Conservation (phyloP, 2,797 vertebrate genomes). For the Parauchenoglanis punctatus region DNA sequence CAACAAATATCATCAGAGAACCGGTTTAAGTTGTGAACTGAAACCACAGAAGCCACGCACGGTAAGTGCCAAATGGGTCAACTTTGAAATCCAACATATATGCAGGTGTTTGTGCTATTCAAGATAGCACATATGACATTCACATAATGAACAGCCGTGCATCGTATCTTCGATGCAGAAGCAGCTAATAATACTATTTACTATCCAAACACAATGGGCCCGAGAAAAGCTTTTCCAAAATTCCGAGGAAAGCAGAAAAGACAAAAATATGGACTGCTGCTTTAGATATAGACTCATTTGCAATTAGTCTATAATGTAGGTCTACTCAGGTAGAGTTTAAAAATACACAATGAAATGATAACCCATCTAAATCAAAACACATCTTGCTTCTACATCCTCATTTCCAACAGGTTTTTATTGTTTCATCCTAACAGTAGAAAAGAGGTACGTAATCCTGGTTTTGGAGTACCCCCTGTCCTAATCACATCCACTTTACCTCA, state of each 20-base stretch:
- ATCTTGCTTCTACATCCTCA: not conserved
- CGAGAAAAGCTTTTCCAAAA: not conserved
- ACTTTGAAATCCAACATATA: slow-evolving; percentile 46
- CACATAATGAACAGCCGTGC: not conserved
- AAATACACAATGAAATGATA: not conserved
- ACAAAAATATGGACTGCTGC: not conserved
- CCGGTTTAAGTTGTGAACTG: slow-evolving; percentile 41
- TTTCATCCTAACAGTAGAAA: not conserved
- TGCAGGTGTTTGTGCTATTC: not conserved
- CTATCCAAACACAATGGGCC: not conserved
- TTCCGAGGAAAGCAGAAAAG: not conserved
- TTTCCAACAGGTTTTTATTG: slow-evolving; percentile 31
- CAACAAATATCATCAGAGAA: slow-evolving; percentile 20
- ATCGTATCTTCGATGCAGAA: not conserved
- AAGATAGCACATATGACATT: not conserved
- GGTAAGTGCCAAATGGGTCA: slow-evolving; percentile 58
- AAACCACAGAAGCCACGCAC: slow-evolving; percentile 6
- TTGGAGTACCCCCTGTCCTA: not conserved
- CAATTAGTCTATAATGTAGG: not conserved
- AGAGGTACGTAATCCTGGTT: not conserved
- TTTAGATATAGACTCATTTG: not conserved
- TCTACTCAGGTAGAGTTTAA: not conserved
- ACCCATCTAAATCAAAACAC: not conserved
- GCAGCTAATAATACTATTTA: not conserved
- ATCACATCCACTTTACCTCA: not conserved